A percentile compares a stretch with the other conserved stretches of the same genome.
Evolutionary conservation across 2,888 invertebrate genomes (phyloP).

Genomic region (Hermaeophaga mercurialis): DNA sequence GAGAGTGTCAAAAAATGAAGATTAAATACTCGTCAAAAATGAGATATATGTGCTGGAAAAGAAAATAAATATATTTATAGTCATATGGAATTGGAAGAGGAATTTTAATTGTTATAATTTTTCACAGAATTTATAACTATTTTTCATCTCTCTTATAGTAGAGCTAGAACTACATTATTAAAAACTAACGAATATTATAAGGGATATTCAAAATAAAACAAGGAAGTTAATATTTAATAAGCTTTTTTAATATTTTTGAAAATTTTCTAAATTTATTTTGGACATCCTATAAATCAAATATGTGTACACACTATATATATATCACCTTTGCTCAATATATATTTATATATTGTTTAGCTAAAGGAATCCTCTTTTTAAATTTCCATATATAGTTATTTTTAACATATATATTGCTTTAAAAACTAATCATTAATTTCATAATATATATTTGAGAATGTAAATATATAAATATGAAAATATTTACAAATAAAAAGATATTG

Average conservation of each 20-base stretch:
- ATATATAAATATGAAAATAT: constrained; percentile 58
- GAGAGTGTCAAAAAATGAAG: constrained; percentile 54
- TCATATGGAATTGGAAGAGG: constrained; percentile 23
- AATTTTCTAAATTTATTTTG: not conserved
- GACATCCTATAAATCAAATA: not conserved
- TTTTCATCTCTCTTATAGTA: constrained; percentile 25
- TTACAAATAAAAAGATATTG: constrained; percentile 45
- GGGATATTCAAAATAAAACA: constrained; percentile 22
- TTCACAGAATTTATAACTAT: constrained; percentile 18
- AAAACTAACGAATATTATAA: constrained; percentile 4
- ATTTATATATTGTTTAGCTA: constrained; percentile 53
- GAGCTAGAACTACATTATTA: constrained; percentile 20
- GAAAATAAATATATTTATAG: constrained; percentile 42
- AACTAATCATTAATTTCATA: constrained; percentile 49
- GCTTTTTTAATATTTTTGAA: too few species aligned
- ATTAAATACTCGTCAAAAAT: constrained; percentile 36
- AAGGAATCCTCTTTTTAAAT: constrained; percentile 48
- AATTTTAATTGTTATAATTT: constrained; percentile 21
- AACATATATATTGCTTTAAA: constrained; percentile 51
- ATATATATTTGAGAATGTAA: constrained; percentile 56
- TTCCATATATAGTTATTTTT: constrained; percentile 42
- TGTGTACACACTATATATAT: constrained; percentile 20
- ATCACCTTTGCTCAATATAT: constrained; percentile 58
- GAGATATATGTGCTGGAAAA: constrained; percentile 19
- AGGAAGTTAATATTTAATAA: too few species aligned